Evolutionary conservation across 1,140 invertebrate species (phyloP).

Genomic region (Bombus confusus): DNA sequence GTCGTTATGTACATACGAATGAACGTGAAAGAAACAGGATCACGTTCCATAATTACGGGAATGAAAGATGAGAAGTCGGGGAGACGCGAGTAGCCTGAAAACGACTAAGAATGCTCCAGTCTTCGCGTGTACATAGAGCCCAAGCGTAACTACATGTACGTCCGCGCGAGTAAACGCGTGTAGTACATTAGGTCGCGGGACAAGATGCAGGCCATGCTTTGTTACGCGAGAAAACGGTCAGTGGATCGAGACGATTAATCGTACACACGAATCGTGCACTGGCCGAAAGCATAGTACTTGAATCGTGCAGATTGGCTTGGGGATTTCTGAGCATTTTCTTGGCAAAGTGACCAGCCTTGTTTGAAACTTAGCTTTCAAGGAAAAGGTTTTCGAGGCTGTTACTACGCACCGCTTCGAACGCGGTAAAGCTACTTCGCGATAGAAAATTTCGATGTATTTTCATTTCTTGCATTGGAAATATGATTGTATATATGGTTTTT

Average conservation of each 20-base stretch:
- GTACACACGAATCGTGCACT: slow-evolving; percentile 31
- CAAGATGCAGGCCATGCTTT: slow-evolving; percentile 45
- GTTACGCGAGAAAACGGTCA: slow-evolving; percentile 11
- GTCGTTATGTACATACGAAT: slow-evolving; percentile 27
- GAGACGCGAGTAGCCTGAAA: neutral
- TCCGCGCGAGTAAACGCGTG: slow-evolving; percentile 33
- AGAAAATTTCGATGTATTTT: neutral
- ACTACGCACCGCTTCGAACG: too few species aligned
- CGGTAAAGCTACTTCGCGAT: too few species aligned
- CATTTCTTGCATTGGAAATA: neutral
- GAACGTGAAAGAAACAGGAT: neutral
- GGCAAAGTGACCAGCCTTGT: neutral
- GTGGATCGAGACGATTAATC: slow-evolving; percentile 35
- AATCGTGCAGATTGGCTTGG: slow-evolving; percentile 23
- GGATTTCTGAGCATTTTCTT: neutral
- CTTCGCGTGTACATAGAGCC: slow-evolving; percentile 54
- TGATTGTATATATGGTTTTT: too few species aligned
- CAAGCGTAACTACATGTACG: slow-evolving; percentile 12
- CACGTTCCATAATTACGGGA: too few species aligned
- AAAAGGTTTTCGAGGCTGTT: neutral
- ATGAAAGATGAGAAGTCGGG: neutral
- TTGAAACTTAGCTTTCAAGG: neutral
- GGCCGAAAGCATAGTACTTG: slow-evolving; percentile 37
- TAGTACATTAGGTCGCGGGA: slow-evolving; percentile 51
- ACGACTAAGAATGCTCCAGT: neutral